phyloP scores from a whole-genome alignment of 2,797 vertebrate genomes.

The Balearica regulorum region DNA sequence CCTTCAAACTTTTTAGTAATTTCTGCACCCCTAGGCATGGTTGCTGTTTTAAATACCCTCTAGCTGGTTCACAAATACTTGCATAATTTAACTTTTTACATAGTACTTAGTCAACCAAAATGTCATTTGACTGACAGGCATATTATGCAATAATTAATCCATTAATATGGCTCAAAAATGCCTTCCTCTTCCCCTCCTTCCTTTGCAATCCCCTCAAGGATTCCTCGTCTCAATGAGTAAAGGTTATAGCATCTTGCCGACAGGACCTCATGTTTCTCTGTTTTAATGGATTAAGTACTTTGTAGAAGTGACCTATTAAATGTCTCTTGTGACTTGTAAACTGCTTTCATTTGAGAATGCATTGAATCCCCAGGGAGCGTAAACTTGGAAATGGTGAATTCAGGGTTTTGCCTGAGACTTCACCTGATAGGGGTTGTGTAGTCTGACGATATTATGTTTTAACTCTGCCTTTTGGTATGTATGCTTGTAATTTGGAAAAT shows the following conservation, averaged over 20 bases:
- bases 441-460: not conserved
- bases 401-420: not conserved
- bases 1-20: not conserved
- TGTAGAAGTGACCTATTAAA: conserved; percentile 5
- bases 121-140: conserved; percentile 1
- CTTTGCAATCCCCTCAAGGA: not conserved
- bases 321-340: conserved; percentile 15
- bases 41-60: not conserved
- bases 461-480: not conserved
- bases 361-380: not conserved
- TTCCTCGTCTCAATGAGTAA: not conserved
- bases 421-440: not conserved
- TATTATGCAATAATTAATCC: conserved; percentile 42
- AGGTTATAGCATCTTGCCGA: not conserved
- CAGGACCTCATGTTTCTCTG: not conserved
- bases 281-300: not conserved
- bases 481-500: not conserved
- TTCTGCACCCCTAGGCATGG: not conserved
- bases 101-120: conserved; percentile 19
- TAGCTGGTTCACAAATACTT: conserved; percentile 9
- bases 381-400: not conserved
- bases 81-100: conserved; percentile 24
- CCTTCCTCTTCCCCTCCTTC: not conserved
- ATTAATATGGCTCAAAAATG: conserved; percentile 17
- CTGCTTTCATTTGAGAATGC: conserved; percentile 15